Evolutionary conservation across 1,140 invertebrate species (phyloP).

Genomic region (Eciton burchellii): DNA sequence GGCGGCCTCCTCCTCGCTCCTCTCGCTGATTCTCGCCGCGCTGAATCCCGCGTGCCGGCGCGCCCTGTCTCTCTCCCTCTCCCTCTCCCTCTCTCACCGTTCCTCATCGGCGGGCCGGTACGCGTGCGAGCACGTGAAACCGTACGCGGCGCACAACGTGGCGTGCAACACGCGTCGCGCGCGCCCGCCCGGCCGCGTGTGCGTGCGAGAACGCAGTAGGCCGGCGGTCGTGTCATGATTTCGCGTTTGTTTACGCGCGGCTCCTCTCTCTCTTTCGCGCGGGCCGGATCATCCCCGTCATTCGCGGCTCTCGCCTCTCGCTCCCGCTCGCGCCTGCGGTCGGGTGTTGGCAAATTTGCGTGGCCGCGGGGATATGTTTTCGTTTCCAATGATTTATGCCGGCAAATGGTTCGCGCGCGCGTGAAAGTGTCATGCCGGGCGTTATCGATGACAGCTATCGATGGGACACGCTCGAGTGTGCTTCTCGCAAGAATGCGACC

Average conservation of each 20-base stretch:
- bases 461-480: slow-evolving; percentile 70
- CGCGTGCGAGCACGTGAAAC: slow-evolving; percentile 47
- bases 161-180: slow-evolving; percentile 53
- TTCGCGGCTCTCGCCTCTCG: slow-evolving; percentile 26
- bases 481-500: slow-evolving; percentile 72
- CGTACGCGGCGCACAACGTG: slow-evolving; percentile 67
- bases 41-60: slow-evolving; percentile 49
- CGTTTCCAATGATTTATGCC: slow-evolving; percentile 86
- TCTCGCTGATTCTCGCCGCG: slow-evolving; percentile 34
- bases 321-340: slow-evolving; percentile 76
- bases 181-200: slow-evolving; percentile 64
- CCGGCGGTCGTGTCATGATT: slow-evolving; percentile 82
- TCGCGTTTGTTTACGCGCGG: slow-evolving; percentile 84
- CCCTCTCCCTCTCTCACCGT: neutral
- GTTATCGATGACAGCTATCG: slow-evolving; percentile 76
- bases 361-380: slow-evolving; percentile 85
- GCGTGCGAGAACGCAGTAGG: slow-evolving; percentile 67
- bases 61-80: slow-evolving; percentile 36
- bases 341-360: slow-evolving; percentile 85
- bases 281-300: slow-evolving; percentile 58
- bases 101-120: slow-evolving; percentile 64
- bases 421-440: slow-evolving; percentile 73
- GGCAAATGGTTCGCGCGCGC: slow-evolving; percentile 80
- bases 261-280: slow-evolving; percentile 44
- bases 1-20: slow-evolving; percentile 37